phyloP scores from a whole-genome alignment of 2,797 vertebrate species.

The Dryobates pubescens region DNA sequence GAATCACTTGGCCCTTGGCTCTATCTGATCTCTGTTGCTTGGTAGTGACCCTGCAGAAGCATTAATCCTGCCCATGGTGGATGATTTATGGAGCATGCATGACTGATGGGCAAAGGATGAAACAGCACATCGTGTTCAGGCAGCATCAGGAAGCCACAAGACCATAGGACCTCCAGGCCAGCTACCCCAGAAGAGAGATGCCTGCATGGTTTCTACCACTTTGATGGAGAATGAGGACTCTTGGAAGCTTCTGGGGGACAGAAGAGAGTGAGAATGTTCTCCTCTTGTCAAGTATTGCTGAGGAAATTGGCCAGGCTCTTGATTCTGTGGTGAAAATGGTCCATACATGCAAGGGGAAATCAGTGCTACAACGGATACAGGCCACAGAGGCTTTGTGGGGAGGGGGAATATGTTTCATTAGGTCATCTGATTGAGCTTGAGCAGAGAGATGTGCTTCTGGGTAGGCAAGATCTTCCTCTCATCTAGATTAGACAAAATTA shows the following conservation, averaged over 20 bases:
- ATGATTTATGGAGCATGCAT: background rate
- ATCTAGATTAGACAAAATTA: constrained; percentile 28
- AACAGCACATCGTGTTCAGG: background rate
- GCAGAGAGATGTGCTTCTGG: background rate
- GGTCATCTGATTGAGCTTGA: background rate
- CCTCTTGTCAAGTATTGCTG: background rate
- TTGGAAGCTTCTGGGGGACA: fast-evolving
- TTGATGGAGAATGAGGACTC: background rate
- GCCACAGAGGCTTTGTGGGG: background rate
- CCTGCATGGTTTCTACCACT: background rate
- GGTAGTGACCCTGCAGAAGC: background rate
- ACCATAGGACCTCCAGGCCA: fast-evolving
- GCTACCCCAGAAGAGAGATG: background rate
- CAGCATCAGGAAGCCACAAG: background rate
- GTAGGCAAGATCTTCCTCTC: background rate
- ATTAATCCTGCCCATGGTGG: background rate
- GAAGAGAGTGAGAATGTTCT: background rate
- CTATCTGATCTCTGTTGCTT: background rate
- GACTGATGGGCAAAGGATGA: background rate
- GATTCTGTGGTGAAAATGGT: background rate
- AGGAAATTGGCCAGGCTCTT: background rate
- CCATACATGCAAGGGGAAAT: background rate
- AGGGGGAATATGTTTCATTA: background rate
- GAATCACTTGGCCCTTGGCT: background rate
- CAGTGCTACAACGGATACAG: background rate